Evolutionary conservation across 1,140 invertebrate species (phyloP), one percentile per base, ranked within the genome.

Genomic region (Drosophila ironensis): DNA sequence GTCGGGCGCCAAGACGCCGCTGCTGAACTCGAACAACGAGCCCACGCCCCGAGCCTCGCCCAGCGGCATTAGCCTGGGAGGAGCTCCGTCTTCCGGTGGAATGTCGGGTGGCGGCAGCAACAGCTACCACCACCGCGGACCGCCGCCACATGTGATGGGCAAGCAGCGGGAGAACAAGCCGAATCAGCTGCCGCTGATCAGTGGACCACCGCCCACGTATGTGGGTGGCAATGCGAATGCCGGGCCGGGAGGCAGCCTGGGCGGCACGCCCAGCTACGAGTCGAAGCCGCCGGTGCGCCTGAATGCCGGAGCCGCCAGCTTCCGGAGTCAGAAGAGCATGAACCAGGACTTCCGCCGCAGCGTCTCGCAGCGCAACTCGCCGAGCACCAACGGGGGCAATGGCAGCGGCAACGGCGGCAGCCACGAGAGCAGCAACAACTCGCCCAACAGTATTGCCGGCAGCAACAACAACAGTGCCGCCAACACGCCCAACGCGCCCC

Each of bases 391-490:
- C 37, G 77, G 77, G 1, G 76, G 42, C 41, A 75, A 12, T 52
- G 66, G 70, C 25, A 50, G 35, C 33, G 30, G 30, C 25, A 27
- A 27, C 25, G 73, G 25, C 8, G 73, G 67, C 63, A 88, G 87
- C 57, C 87, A 88, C 53, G 88, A 90, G 44, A 90, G 86, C 64
- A 90, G 87, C 72, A 89, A 77, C 68, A 90, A 90, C 45, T 90
- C 89, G 63, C 89, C 89, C 37, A 90, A 88, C 69, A 90, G 89
- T 87, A 90, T 90, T 88, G 61, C 40, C 24, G 84, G 64, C 45
- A 80, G 74, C 60, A 72, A 68, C 44, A 70, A 40, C 20, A 81
- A 80, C 42, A 86, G 81, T 33, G 71, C 73, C 42, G 80, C 81
- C 54, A 86, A 78, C 30, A 86, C 81, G 27, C 81, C 81, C 9